Percentiles rank a stretch among this genome's conserved stretches.
These are phyloP conservation scores for Hofmannophila pseudospretella DNA, from an alignment of 2,888 invertebrate species.

Conservation along the genomic window DNA sequence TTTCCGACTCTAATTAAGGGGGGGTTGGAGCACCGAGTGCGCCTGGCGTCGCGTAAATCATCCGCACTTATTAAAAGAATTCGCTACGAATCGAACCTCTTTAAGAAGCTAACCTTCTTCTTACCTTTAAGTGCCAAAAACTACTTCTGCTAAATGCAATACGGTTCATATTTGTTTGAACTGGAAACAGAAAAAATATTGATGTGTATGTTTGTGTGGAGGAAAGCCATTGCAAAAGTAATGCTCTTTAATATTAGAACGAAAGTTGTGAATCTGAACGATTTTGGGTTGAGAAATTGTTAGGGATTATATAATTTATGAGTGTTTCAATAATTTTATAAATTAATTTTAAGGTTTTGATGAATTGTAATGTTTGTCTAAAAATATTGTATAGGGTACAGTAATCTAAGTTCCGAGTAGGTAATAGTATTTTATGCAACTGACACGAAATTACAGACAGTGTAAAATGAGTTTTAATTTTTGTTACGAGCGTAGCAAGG, in stretches of 20 bases:
- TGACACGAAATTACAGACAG: too few species aligned
- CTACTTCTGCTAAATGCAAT: conserved; percentile 10
- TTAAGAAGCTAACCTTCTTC: conserved; percentile 44
- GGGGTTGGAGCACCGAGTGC: conserved; percentile 46
- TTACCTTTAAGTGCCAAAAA: conserved; percentile 9
- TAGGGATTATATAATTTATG: neutral
- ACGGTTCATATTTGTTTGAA: conserved; percentile 17
- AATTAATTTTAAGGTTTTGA: neutral
- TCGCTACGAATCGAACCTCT: conserved; percentile 64
- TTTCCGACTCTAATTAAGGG: conserved; percentile 66
- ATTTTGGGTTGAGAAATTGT: neutral
- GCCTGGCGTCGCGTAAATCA: conserved; percentile 71
- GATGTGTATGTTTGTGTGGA: conserved; percentile 22
- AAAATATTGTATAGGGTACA: too few species aligned
- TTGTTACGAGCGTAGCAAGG: too few species aligned
- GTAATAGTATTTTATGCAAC: too few species aligned
- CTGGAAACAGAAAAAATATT: conserved; percentile 22
- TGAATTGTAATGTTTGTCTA: too few species aligned
- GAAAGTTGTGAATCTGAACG: neutral
- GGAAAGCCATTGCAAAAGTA: conserved; percentile 22
- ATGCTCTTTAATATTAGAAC: conserved; percentile 8
- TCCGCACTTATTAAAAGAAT: conserved; percentile 72
- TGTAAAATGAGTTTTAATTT: too few species aligned
- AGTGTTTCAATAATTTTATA: neutral
- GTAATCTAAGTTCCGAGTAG: too few species aligned